Evolutionary conservation across 2,797 vertebrate genomes (phyloP).

Genomic region (Aplochiton taeniatus): DNA sequence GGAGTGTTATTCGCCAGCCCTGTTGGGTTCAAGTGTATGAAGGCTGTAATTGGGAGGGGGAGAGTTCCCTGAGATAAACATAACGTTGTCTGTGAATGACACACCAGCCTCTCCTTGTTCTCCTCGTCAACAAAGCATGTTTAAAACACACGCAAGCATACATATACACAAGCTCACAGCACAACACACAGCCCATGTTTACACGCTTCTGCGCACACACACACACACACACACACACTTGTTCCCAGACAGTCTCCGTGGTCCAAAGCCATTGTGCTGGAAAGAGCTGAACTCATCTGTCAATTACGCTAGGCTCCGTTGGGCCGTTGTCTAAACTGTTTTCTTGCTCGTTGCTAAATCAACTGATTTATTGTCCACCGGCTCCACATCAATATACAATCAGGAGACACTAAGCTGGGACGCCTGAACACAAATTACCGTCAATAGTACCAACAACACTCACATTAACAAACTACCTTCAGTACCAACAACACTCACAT

Average conservation of each 20-base stretch:
- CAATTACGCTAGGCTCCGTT: slow-evolving; percentile 76
- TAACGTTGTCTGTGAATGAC: slow-evolving; percentile 26
- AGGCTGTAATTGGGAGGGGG: slow-evolving; percentile 33
- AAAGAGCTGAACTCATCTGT: slow-evolving; percentile 75
- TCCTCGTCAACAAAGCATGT: too few species aligned
- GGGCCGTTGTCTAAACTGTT: slow-evolving; percentile 79
- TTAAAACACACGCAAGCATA: slow-evolving; percentile 9
- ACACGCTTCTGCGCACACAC: slow-evolving; percentile 30
- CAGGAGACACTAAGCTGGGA: slow-evolving; percentile 71
- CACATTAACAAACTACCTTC: slow-evolving; percentile 73
- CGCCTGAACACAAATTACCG: slow-evolving; percentile 74
- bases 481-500: slow-evolving; percentile 68
- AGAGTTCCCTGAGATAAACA: slow-evolving; percentile 14
- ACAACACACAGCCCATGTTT: slow-evolving; percentile 3
- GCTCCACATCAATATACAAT: slow-evolving; percentile 69
- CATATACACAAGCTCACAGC: background rate
- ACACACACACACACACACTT: slow-evolving; percentile 31
- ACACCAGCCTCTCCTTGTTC: slow-evolving; percentile 10
- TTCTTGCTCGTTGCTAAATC: slow-evolving; percentile 72
- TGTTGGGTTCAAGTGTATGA: too few species aligned
- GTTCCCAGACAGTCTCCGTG: slow-evolving; percentile 59
- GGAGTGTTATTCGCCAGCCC: too few species aligned
- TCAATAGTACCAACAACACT: slow-evolving; percentile 67
- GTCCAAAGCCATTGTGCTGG: slow-evolving; percentile 64
- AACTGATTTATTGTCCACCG: slow-evolving; percentile 77